Base-by-base conservation (phyloP, 1,140 invertebrate species). In the Brachionus rotundiformis region DNA sequence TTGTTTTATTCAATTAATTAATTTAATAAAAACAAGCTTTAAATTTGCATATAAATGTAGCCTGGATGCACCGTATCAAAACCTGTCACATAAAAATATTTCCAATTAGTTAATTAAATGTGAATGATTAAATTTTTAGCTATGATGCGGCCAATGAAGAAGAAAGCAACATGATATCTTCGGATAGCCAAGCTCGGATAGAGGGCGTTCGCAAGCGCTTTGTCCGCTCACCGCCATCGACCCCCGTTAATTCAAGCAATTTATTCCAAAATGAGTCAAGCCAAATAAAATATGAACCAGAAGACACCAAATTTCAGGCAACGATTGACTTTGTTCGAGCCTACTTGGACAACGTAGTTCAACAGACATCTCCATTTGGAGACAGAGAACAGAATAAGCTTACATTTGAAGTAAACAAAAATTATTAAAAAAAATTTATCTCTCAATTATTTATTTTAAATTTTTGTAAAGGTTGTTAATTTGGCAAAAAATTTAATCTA, bases 311-410 rank as follows among this genome's bases (percentile, higher is more conserved):
- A 87, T 98, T 98, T 88, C 92, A 92, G 61, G 92, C 92, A 0
- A 97, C 95, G 0, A 98, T 98, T 75, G 91, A 91, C 80, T 98
- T 98, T 89, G 95, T 98, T 31, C 94, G 98, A 88, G 93, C 96
- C 88, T 98, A 98, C 89, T 89, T 98, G 6, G 94, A 93, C 85
- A 96, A 96, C 87, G 94, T 96, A 65, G 95, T 95, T 25, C 93
- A 92, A 11, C 92, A 94, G 85, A 93, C 93, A 86, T 95, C 94
- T 92, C 93, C 94, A 29, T 97, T 97, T 87, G 92, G 92, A 4
- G 94, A 97, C 89, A 92, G 93, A 84, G 94, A 96, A 85, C 95
- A 98, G 87, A 98, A 98, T 88, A 98, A 98, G 86, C 90, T 98
- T 0, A 98, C 96, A 0, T 98, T 94, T 89, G 95, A 98, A 90